Base-by-base conservation (phyloP, 2,797 vertebrate genomes). In the Botia kubotai region DNA sequence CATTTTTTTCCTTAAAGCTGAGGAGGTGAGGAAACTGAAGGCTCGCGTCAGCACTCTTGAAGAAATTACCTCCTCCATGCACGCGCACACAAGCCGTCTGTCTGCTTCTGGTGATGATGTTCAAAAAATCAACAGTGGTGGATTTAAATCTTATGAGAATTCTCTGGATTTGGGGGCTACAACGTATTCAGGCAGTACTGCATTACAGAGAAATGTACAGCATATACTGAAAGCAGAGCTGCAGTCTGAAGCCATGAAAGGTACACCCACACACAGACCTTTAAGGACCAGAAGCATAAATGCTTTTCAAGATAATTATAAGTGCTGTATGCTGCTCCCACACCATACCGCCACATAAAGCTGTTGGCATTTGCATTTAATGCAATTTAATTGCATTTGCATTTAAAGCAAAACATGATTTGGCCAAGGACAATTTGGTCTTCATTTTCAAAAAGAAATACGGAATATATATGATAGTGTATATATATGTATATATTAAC, bases 1-100 rank as follows among this genome's bases (percentile, higher is more conserved):
- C 55, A 21, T 68, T n/a, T 78, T 11, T 33, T 48, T 4, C 57
- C 43, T 83, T 70, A 91, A 46, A 99, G 97, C 95, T 10, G 96
- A 99, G 81, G 96, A 99, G 46, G 92, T 99, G 85, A 95, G 91
- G 86, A 96, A 94, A 82, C 93, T 99, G 89, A 98, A 95, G 87
- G 93, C 92, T 3, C 94, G 95, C 0, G 94, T 99, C 86, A 89
- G 93, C 0, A 82, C 87, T 19, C 90, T 99, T 68, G 96, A 98
- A 88, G 77, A 81, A 2, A 66, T 74, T 36, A 85, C 86, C 3
- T 83, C 89, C 0, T 86, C 82, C 12, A 6, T 23, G 0, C 13
- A 52, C 0, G 87, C 87, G 67, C 88, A 0, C 0, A 86, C 85
- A 75, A 88, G 90, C 79, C 85, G 85, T 0, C 81, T 82, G 11